Evolutionary conservation across 2,888 invertebrate genomes (phyloP).

Genomic region (Carcina quercana): DNA sequence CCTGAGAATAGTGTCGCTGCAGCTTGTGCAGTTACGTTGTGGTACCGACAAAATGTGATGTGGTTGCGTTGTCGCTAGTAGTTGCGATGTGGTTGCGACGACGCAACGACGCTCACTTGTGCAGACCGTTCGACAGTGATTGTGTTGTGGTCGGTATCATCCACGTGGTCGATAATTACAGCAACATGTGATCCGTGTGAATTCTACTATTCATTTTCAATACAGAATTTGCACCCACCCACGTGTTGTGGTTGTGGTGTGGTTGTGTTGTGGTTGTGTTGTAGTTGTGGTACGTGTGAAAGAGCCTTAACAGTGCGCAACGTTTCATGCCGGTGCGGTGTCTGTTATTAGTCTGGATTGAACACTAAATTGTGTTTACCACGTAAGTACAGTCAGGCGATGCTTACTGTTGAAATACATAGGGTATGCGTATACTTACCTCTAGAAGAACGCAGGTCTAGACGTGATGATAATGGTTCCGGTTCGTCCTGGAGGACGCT

Average conservation of each 20-base stretch:
- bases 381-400: too few species aligned
- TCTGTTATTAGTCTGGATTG: too few species aligned
- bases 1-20: not conserved
- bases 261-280: too few species aligned
- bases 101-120: not conserved
- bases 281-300: too few species aligned
- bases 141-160: conserved; percentile 1
- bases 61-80: not conserved
- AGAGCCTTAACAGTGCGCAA: too few species aligned
- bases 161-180: conserved; percentile 2
- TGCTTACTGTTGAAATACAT: too few species aligned
- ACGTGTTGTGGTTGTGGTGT: not conserved
- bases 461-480: conserved; percentile 60
- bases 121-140: not conserved
- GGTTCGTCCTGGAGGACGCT: conserved; percentile 66
- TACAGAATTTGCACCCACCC: conserved; percentile 1
- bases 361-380: too few species aligned
- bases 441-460: conserved; percentile 70
- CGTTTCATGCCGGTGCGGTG: too few species aligned
- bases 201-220: conserved; percentile 2
- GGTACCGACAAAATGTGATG: not conserved
- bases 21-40: too few species aligned
- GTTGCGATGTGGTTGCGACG: not conserved
- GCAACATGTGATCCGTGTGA: conserved; percentile 1
- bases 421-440: too few species aligned